A percentile compares a stretch with the other conserved stretches of the same genome.
phyloP scores from a whole-genome alignment of 2,888 invertebrate genomes.

The Oscheius onirici region DNA sequence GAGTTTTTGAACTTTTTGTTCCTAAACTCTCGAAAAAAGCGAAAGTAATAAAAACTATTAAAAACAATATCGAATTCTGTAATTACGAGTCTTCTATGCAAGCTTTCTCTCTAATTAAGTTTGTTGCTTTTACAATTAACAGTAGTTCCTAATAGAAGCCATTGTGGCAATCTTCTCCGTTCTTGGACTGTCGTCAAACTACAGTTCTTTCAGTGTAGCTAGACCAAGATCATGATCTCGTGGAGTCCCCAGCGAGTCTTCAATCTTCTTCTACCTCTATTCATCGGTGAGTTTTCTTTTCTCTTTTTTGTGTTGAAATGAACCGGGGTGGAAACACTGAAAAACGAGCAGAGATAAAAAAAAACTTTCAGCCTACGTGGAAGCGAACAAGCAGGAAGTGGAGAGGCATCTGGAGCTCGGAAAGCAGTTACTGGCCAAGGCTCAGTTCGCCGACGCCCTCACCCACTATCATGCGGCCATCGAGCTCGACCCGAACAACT shows the following conservation, averaged over 20 bases:
- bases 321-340: too few relatives aligned
- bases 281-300: conserved; percentile 10
- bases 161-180: neutral
- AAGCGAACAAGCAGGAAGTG: conserved; percentile 77
- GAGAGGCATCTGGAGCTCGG: conserved; percentile 93
- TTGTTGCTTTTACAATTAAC: neutral
- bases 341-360: too few relatives aligned
- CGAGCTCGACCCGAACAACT: conserved; percentile 93
- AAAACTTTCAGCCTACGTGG: conserved; percentile 41
- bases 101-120: neutral
- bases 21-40: too few relatives aligned
- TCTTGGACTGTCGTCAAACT: neutral
- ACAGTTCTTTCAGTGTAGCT: conserved; percentile 16
- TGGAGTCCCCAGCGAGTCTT: conserved; percentile 9
- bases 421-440: conserved; percentile 87
- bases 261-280: conserved; percentile 2
- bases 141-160: neutral
- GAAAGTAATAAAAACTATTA: too few relatives aligned
- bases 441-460: conserved; percentile 93
- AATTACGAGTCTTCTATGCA: neutral
- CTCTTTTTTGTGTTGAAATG: neutral
- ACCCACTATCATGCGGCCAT: conserved; percentile 98
- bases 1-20: too few relatives aligned
- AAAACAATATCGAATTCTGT: too few relatives aligned
- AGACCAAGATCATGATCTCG: conserved; percentile 9